phyloP scores from a whole-genome alignment of 1,140 invertebrate genomes.

The Sminthurides bifidus region DNA sequence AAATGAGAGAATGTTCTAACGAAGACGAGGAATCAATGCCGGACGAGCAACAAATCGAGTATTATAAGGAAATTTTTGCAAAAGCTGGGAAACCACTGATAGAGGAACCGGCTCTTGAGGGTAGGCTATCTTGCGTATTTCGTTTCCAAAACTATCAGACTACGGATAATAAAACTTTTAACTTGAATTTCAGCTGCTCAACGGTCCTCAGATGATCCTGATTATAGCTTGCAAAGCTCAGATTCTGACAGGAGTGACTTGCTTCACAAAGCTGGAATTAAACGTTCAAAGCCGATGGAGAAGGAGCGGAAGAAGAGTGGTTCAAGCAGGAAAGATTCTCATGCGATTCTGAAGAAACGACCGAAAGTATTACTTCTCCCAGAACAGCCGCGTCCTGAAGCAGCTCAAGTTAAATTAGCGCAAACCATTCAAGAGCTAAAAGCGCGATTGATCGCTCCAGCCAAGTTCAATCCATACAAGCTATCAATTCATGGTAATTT shows the following conservation, averaged over 20 bases:
- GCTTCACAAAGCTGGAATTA: background rate
- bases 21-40: conserved; percentile 40
- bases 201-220: background rate
- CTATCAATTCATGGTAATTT: conserved; percentile 3
- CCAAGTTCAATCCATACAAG: conserved; percentile 13
- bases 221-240: background rate
- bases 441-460: conserved; percentile 2
- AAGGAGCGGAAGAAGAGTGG: background rate
- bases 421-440: conserved; percentile 14
- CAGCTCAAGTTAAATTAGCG: background rate
- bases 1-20: conserved; percentile 31
- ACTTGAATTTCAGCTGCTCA: background rate
- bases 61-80: conserved; percentile 64
- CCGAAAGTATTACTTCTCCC: conserved; percentile 9
- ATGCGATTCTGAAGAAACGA: background rate
- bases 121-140: background rate
- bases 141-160: too few species aligned
- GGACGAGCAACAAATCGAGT: conserved; percentile 61
- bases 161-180: background rate
- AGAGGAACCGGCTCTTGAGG: background rate
- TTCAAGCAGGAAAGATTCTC: too few species aligned
- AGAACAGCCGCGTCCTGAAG: conserved; percentile 8
- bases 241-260: background rate
- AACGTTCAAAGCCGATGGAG: background rate
- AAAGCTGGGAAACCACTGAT: conserved; percentile 53